Base-by-base conservation (phyloP, 2,113 vertebrate genomes). In the Corynorhinus townsendii region DNA sequence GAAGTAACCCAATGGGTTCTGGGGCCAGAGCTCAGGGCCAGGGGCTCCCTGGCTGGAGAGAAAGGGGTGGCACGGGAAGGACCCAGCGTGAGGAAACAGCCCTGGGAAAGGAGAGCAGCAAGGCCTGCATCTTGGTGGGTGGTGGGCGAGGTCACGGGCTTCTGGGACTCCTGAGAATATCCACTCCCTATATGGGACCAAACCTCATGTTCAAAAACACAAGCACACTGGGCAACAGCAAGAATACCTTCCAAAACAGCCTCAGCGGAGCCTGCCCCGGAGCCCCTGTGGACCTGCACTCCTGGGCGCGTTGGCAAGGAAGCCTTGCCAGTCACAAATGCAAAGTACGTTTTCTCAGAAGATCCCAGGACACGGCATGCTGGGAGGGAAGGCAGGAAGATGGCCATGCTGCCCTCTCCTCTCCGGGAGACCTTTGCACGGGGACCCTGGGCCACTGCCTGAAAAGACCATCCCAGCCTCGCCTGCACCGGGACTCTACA, bases 101-200 rank as follows among this genome's bases (percentile, higher is more conserved):
- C 22, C 56, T 17, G 35, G 87, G 22, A 52, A 52, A 40, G 30
- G 87, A 66, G 38, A 77, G 30, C 75, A 71, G 66, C 10, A 35
- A 40, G 22, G 15, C 73, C 52, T 0, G 24, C 4, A 43, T 75
- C 47, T 84, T 30, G 4, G 7, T 0, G 8, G 54, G 64, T 38
- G 66, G 69, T 15, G 28, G 33, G 47, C 15, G 11, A 52, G 59
- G 56, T 35, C 75, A 81, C 24, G 1, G 76, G 68, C 35, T 68
- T 69, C 75, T 62, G 54, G 93, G 92, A 45, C 52, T 69, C 35
- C 49, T 62, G 59, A 86, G 80, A 76, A 92, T 91, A 90, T 15
- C n/a, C 83, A 85, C 9, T 92, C 89, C 89, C 89, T 79, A 20
- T 8, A 47, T 12, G 43, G 76, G 26, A 26, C 73, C 71, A 84